Evolutionary conservation across 2,888 invertebrate species (phyloP).

Genomic region (Uloborus plumipes): DNA sequence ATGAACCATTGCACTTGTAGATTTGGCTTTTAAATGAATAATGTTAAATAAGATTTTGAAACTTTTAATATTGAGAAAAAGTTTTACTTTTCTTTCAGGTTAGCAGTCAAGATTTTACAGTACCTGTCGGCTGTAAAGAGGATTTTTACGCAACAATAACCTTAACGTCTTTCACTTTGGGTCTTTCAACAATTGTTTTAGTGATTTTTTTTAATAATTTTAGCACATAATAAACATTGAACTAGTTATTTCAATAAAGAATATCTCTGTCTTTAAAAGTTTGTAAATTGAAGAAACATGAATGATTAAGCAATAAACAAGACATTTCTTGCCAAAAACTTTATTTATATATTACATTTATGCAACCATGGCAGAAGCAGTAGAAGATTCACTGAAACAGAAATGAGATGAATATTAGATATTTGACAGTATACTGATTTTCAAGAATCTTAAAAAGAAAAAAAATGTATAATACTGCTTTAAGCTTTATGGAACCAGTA

Average conservation of each 20-base stretch:
- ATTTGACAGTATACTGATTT: no score
- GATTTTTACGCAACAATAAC: constrained; percentile 7
- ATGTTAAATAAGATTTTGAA: no score
- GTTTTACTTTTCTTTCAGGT: no score
- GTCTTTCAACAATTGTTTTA: not conserved
- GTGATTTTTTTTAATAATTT: no score
- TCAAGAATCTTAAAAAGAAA: no score
- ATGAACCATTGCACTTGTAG: no score
- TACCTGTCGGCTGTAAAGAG: constrained; percentile 34
- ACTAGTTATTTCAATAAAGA: not conserved
- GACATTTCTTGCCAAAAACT: not conserved
- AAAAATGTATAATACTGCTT: no score
- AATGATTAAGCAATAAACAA: not conserved
- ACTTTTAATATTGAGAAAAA: no score
- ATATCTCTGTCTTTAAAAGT: no score
- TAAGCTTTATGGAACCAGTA: no score
- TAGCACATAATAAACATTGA: not conserved
- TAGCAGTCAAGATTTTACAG: not conserved
- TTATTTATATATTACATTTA: constrained; percentile 74
- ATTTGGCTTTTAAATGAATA: no score
- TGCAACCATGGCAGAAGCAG: constrained; percentile 98
- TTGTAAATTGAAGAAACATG: no score
- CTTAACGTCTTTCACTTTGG: not conserved
- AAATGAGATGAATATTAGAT: constrained; percentile 56
- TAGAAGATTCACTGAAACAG: constrained; percentile 84